These are phyloP conservation scores for Engraulis encrasicolus DNA, from an alignment of 2,113 vertebrate species.

Conservation along the genomic window DNA sequence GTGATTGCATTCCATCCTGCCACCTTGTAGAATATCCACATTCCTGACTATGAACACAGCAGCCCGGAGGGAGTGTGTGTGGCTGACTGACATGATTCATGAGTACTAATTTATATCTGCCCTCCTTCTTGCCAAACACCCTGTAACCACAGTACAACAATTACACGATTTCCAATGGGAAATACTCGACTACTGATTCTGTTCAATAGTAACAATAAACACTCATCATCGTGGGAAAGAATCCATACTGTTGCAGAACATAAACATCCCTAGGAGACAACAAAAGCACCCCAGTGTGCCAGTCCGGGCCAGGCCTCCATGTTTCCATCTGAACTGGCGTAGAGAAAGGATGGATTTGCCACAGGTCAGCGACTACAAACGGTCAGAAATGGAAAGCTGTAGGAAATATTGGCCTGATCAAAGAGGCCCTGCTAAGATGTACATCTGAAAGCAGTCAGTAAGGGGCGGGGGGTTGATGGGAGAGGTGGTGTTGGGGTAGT, in stretches of 20 bases:
- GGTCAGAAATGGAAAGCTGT: neutral
- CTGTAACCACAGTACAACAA: neutral
- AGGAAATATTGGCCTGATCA: neutral
- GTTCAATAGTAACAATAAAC: neutral
- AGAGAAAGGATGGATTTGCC: slow-evolving; percentile 28
- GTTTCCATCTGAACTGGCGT: slow-evolving; percentile 34
- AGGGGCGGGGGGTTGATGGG: no score
- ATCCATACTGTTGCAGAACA: neutral
- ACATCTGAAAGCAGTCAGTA: neutral
- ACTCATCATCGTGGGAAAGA: neutral
- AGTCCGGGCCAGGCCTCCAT: no score
- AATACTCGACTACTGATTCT: neutral
- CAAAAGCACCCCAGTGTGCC: neutral
- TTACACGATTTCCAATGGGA: neutral
- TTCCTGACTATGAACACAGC: neutral
- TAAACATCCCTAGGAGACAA: neutral
- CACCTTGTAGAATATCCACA: neutral
- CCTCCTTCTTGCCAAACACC: neutral
- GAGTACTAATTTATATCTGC: neutral
- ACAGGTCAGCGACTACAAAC: slow-evolving; percentile 28
- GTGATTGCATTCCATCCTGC: neutral
- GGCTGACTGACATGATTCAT: neutral
- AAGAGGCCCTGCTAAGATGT: neutral
- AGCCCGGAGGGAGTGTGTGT: neutral
- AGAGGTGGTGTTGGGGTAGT: neutral